A percentile compares a stretch with the other conserved stretches of the same genome.
Conservation (phyloP, 2,113 vertebrate species). For the Camarhynchus parvulus region DNA sequence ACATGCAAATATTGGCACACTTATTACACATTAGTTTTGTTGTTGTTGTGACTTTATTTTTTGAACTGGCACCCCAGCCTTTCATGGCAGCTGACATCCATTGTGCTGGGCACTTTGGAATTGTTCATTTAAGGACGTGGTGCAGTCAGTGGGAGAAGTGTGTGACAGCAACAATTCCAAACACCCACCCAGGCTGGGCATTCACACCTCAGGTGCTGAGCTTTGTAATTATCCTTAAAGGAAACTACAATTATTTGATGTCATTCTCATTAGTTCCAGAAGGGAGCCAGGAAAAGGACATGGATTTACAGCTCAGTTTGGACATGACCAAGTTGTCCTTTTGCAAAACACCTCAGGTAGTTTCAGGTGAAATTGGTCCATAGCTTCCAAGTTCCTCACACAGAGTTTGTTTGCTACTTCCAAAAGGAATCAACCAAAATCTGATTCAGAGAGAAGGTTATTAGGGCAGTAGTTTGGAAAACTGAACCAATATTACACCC, state of each 20-base stretch:
- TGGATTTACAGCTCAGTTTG: not conserved
- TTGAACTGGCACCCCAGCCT: not conserved
- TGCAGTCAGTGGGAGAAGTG: not conserved
- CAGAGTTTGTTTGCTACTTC: not conserved
- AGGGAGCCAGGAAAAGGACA: not conserved
- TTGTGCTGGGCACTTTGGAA: not conserved
- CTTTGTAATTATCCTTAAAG: not conserved
- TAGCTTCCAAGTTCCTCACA: not conserved
- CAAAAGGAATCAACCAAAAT: not conserved
- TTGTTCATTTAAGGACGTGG: accelerated
- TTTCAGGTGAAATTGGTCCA: not conserved
- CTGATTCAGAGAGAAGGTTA: not conserved
- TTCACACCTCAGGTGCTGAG: not conserved
- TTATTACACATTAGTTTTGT: not conserved
- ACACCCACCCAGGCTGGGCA: not conserved
- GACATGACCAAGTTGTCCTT: not conserved
- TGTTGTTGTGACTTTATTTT: not conserved
- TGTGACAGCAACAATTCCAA: not conserved
- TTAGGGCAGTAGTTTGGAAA: not conserved
- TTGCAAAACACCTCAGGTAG: not conserved
- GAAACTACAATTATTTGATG: not conserved
- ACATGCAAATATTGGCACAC: not conserved
- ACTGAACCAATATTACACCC: not conserved
- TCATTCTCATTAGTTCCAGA: not conserved
- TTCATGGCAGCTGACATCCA: not conserved